Conservation (phyloP, 2,797 vertebrate species). For the Picus viridis region DNA sequence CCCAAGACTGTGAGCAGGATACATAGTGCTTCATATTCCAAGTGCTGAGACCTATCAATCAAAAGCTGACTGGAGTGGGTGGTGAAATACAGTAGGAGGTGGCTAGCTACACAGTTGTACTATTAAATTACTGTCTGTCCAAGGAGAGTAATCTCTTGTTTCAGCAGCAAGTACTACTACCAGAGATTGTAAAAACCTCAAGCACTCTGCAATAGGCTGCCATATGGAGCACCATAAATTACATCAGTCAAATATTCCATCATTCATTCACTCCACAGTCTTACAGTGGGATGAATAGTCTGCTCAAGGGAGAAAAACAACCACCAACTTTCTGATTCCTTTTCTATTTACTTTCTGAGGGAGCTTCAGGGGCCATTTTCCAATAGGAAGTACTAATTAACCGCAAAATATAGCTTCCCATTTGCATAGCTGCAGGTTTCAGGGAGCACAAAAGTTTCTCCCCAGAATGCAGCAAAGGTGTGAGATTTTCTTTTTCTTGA, state of each 20-base stretch:
- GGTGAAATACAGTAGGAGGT: constrained; percentile 68
- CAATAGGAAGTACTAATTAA: constrained; percentile 52
- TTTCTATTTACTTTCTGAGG: constrained; percentile 55
- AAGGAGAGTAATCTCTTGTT: constrained; percentile 79
- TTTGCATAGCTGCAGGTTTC: constrained; percentile 14
- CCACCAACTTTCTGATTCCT: constrained; percentile 43
- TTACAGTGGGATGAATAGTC: constrained; percentile 59
- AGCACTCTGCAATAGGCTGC: constrained; percentile 74
- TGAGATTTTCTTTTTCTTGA: neutral
- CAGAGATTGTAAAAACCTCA: constrained; percentile 74
- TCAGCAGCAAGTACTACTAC: constrained; percentile 76
- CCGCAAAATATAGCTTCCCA: constrained; percentile 13
- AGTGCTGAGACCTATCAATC: constrained; percentile 66
- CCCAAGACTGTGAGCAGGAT: constrained; percentile 42
- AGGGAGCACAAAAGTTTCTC: neutral
- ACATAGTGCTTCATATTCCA: constrained; percentile 36
- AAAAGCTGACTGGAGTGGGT: constrained; percentile 58
- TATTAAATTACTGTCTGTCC: constrained; percentile 79
- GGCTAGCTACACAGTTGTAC: constrained; percentile 71
- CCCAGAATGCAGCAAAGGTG: neutral
- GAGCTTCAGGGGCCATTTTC: neutral
- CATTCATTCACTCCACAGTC: constrained; percentile 51
- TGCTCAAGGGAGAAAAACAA: constrained; percentile 48
- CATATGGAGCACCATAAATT: constrained; percentile 78
- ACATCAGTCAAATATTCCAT: constrained; percentile 74